Evolutionary conservation across 2,888 invertebrate genomes (phyloP).

Genomic region (Latheticus oryzae): DNA sequence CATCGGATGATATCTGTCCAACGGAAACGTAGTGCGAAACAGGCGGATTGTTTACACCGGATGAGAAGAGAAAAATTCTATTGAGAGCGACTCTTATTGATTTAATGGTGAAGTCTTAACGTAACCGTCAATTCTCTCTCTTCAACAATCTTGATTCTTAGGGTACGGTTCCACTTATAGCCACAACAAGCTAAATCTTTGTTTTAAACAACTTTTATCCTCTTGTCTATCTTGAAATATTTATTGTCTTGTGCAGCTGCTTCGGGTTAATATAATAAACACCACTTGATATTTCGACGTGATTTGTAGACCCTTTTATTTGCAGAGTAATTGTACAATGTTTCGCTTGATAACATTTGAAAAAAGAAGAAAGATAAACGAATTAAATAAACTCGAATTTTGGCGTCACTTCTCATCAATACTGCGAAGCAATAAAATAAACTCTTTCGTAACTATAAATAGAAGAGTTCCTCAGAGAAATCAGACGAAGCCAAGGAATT

Average conservation of each 20-base stretch:
- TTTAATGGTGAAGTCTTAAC: slow-evolving; percentile 20
- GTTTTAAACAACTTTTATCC: slow-evolving; percentile 52
- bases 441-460: neutral
- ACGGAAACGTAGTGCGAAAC: slow-evolving; percentile 52
- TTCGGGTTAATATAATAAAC: slow-evolving; percentile 35
- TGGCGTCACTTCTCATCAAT: neutral
- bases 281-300: slow-evolving; percentile 39
- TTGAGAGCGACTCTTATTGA: slow-evolving; percentile 26
- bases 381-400: neutral
- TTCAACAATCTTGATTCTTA: slow-evolving; percentile 30
- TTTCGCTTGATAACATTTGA: slow-evolving; percentile 14
- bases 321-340: slow-evolving; percentile 14
- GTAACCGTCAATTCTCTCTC: slow-evolving; percentile 27
- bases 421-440: neutral
- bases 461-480: slow-evolving; percentile 1
- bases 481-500: slow-evolving; percentile 9
- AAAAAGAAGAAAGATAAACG: no score
- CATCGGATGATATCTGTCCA: slow-evolving; percentile 35
- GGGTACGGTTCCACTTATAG: slow-evolving; percentile 16
- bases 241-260: slow-evolving; percentile 54
- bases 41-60: slow-evolving; percentile 58
- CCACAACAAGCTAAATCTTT: slow-evolving; percentile 46
- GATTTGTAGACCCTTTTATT: slow-evolving; percentile 35
- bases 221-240: slow-evolving; percentile 53
- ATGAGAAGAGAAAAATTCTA: slow-evolving; percentile 38